Evolutionary conservation across 2,888 invertebrate species (phyloP), one percentile per base, ranked within the genome.

Genomic region (Drosophila heteroneura): DNA sequence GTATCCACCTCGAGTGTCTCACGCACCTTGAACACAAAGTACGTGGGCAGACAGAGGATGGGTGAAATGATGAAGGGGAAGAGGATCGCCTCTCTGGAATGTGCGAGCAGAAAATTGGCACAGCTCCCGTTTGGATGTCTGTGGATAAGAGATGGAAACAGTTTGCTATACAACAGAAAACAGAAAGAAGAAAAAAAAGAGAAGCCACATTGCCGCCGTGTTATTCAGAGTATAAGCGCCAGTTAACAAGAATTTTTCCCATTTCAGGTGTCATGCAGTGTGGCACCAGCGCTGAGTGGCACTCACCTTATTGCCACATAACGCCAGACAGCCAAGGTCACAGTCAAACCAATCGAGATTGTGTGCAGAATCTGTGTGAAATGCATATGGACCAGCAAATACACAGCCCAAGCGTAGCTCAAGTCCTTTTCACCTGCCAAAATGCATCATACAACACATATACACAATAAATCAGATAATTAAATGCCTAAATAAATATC

Each of bases 301-400:
- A 94, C 95, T 95, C 94, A 97, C 97, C 96, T 96, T 92, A 97
- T 96, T 77, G 96, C 97, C 64, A 98, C 95, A 92, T 97, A 98
- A 16, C 99, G 95, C 97, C 98, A 99, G 16, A 98, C 96, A 0
- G 99, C 99, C 77, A 99, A 93, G 0, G 97, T 97, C 5, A 99
- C 97, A 0, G 99, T 99, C 83, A 99, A 93, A 95, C 97, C 98
- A 87, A 98, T 98, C 0, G 98, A 98, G 78, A 98, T 97, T 2
- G 98, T 98, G 92, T 97, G 97, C 86, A 96, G 95, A 19, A 97
- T 96, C 93, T 98, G 98, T 19, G 97, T 96, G 92, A 98, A 98
- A 92, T 97, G 96, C 73, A 97, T 97, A 93, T 98, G 98, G 87
- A 98, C 96, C 72, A 97, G 95, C 12, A 97, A 96, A 92, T 97